Evolutionary conservation across 2,113 vertebrate species (phyloP).

Genomic region (Bujurquina vittata): DNA sequence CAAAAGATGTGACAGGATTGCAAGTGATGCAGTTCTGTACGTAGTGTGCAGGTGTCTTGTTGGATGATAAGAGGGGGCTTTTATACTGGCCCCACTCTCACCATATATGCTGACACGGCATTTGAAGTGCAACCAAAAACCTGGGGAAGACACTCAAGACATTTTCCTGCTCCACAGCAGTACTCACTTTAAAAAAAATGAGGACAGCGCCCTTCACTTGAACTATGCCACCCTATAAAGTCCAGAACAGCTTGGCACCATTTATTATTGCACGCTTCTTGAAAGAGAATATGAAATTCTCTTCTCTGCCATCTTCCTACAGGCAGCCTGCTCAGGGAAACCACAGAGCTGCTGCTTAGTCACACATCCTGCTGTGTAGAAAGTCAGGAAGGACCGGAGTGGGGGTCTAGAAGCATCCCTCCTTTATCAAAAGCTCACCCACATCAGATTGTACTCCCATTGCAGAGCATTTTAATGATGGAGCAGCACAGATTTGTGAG

Average conservation of each 20-base stretch:
- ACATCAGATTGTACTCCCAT: conserved; percentile 3
- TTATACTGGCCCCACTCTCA: background rate
- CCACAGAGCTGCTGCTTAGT: conserved; percentile 11
- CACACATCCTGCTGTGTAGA: conserved; percentile 38
- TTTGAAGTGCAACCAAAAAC: conserved; percentile 3
- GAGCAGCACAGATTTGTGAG: background rate
- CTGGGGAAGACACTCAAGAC: background rate
- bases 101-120: background rate
- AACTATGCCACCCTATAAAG: conserved; percentile 10
- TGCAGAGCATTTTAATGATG: conserved; percentile 1
- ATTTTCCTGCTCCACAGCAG: background rate
- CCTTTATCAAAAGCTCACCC: conserved; percentile 3
- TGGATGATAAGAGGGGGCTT: background rate
- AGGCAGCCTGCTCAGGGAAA: conserved; percentile 27
- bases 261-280: conserved; percentile 54
- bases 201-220: background rate
- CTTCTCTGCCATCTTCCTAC: conserved; percentile 35
- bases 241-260: conserved; percentile 6
- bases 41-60: background rate
- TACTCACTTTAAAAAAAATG: conserved; percentile 27
- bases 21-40: background rate
- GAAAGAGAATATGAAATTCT: conserved; percentile 47
- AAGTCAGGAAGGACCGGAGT: conserved; percentile 40
- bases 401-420: conserved; percentile 41
- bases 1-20: background rate